Base-by-base conservation (phyloP, 2,113 vertebrate species). In the Penelope pileata region DNA sequence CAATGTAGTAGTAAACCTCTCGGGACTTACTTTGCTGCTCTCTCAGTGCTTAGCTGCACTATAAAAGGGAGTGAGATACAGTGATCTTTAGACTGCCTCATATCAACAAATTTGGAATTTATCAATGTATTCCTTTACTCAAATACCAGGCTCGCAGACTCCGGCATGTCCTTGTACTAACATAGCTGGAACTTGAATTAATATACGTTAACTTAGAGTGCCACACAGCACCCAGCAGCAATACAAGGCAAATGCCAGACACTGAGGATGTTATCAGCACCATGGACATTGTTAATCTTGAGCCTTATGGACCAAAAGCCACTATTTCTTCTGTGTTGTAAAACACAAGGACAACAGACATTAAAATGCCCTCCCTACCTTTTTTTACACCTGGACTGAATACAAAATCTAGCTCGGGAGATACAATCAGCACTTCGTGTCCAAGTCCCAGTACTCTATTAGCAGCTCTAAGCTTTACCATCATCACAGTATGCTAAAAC, bases 401-500 rank as follows among this genome's bases (percentile, higher is more conserved):
- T 36, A 51, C 7, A 48, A 85, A 58, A 30, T 2, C 2, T 42
- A 42, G 3, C 6, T 69, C 47, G 45, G 36, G 40, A 72, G 24
- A 16, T 53, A 22, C 22, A 62, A 51, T 2, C 9, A 18, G 4
- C 3, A 43, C 75, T 68, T 67, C 42, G 7, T 12, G 16, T 51
- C 70, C 29, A 75, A n/a, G 15, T 62, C 22, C 10, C 26, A 62
- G 21, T 48, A 51, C 26, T 85, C n/a, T 7, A 3, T 34, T 34
- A 48, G 6, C 32, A 34, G 9, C 24, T 62, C 26, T 19, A 1
- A 6, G 6, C 16, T 54, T 58, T 50, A 47, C 12, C 1, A 1
- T 66, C 34, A 58, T 34, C 17, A 75, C 16, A 22, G 45, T 68
- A 18, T 34, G 47, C 19, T 75, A 10, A 63, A 70, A 16, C 43